phyloP scores from a whole-genome alignment of 2,888 invertebrate genomes.

The Ophonus ardosiacus region DNA sequence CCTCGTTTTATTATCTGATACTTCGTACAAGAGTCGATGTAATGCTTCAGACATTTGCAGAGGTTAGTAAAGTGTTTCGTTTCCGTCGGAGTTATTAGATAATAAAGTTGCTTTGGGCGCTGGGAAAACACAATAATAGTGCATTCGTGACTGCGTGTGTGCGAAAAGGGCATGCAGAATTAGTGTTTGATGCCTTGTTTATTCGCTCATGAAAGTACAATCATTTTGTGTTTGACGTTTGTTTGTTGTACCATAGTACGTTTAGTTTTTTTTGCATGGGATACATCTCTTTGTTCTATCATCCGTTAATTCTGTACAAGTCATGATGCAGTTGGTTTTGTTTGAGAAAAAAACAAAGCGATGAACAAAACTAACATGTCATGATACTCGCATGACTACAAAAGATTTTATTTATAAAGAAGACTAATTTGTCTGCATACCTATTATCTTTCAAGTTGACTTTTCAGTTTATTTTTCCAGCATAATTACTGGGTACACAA shows the following conservation, averaged over 20 bases:
- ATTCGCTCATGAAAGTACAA: constrained; percentile 42
- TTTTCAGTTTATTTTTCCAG: constrained; percentile 2
- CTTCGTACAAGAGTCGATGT: constrained; percentile 18
- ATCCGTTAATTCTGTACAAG: constrained; percentile 16
- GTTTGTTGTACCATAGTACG: constrained; percentile 14
- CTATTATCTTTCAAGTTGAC: constrained; percentile 16
- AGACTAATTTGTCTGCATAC: constrained; percentile 21
- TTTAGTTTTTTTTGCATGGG: constrained; percentile 20
- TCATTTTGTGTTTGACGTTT: constrained; percentile 46
- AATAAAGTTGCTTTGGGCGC: constrained; percentile 19
- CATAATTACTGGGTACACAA: constrained; percentile 14
- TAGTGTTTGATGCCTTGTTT: constrained; percentile 17
- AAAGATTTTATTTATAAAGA: constrained; percentile 40
- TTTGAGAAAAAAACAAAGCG: not conserved
- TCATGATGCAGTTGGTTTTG: constrained; percentile 34
- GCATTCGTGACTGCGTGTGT: constrained; percentile 14
- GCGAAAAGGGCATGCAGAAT: not conserved
- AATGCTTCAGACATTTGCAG: constrained; percentile 3
- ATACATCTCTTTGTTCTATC: constrained; percentile 29
- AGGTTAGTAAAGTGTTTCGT: constrained; percentile 34
- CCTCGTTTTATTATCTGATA: constrained; percentile 28
- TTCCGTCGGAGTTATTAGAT: constrained; percentile 23
- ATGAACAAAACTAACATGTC: not conserved
- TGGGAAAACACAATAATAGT: not conserved
- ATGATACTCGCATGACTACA: constrained; percentile 40